These are phyloP conservation scores for Teleogryllus occipitalis DNA, from an alignment of 1,140 invertebrate genomes.

Conservation along the genomic window DNA sequence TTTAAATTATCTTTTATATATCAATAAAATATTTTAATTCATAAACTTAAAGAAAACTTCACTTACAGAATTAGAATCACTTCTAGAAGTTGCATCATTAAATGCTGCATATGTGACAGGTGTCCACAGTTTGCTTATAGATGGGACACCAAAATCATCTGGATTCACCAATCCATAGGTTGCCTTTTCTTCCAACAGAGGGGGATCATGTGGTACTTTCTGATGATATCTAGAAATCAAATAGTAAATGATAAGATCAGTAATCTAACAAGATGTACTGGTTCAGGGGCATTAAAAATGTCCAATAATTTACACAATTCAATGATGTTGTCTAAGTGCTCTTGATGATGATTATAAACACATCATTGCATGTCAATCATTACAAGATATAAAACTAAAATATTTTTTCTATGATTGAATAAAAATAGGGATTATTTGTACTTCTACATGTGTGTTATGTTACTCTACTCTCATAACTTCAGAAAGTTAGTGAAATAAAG, in stretches of 20 bases:
- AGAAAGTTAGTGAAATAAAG: too few species aligned
- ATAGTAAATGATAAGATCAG: background rate
- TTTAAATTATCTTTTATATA: background rate
- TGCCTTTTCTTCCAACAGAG: conserved; percentile 53
- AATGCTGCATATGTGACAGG: conserved; percentile 48
- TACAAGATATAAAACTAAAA: background rate
- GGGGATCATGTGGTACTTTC: conserved; percentile 52
- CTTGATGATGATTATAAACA: too few species aligned
- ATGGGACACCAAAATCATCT: conserved; percentile 50
- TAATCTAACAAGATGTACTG: background rate
- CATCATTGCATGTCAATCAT: too few species aligned
- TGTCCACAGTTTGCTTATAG: conserved; percentile 48
- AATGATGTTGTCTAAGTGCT: too few species aligned
- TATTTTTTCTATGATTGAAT: too few species aligned
- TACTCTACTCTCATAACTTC: too few species aligned
- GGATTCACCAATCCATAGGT: conserved; percentile 60
- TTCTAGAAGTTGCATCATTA: conserved; percentile 33
- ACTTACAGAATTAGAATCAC: background rate
- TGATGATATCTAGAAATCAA: conserved; percentile 53
- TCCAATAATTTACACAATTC: too few species aligned
- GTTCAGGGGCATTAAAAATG: too few species aligned
- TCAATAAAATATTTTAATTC: background rate
- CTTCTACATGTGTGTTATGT: too few species aligned
- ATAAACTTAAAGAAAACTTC: too few species aligned
- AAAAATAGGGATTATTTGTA: too few species aligned